Conservation (phyloP, 2,888 invertebrate species). For the Endotricha flammealis region DNA sequence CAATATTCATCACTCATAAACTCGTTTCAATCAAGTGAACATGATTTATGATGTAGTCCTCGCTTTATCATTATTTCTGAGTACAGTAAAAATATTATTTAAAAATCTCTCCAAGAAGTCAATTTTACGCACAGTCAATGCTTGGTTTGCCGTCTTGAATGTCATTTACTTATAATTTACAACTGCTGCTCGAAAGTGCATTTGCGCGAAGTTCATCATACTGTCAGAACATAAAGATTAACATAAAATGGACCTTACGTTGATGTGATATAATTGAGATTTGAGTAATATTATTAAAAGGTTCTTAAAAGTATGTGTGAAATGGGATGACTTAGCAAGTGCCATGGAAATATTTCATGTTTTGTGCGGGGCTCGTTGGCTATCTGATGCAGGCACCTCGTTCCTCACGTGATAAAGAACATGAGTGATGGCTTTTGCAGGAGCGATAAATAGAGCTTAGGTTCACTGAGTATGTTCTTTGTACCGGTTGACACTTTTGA, state of each 20-base stretch:
- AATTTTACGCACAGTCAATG: constrained; percentile 33
- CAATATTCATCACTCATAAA: no score
- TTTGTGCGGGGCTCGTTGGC: constrained; percentile 15
- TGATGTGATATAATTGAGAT: neutral
- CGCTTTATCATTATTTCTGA: constrained; percentile 14
- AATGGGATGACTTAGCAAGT: constrained; percentile 23
- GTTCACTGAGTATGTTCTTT: neutral
- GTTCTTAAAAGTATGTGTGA: constrained; percentile 2
- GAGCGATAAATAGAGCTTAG: constrained; percentile 1
- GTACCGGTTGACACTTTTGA: no score
- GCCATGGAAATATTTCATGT: constrained; percentile 14
- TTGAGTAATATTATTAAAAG: neutral
- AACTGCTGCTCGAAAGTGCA: constrained; percentile 38
- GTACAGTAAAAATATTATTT: constrained; percentile 24
- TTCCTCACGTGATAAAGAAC: constrained; percentile 14
- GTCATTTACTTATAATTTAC: constrained; percentile 43
- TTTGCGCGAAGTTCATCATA: constrained; percentile 14
- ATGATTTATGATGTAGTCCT: constrained; percentile 26
- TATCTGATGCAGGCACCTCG: constrained; percentile 15
- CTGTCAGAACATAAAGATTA: neutral
- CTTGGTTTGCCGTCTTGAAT: constrained; percentile 12
- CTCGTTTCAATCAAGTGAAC: constrained; percentile 8
- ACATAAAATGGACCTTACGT: constrained; percentile 4
- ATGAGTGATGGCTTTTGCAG: constrained; percentile 12
- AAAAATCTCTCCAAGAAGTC: constrained; percentile 31